Conservation (phyloP, 1,140 invertebrate genomes). For the Lordiphosa collinella region DNA sequence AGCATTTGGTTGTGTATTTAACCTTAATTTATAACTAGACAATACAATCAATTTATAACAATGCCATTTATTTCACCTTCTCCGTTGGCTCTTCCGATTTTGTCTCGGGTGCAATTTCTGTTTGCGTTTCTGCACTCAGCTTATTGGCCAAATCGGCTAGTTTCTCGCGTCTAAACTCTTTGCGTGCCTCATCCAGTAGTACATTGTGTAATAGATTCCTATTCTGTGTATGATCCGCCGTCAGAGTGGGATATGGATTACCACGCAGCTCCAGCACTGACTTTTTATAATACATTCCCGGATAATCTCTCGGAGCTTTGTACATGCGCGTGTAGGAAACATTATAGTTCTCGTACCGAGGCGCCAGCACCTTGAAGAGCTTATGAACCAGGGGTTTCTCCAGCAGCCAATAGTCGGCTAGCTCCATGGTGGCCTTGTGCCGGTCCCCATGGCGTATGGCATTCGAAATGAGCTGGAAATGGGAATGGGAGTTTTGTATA, state of each 20-base stretch:
- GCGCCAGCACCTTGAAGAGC: slow-evolving; percentile 94
- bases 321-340: slow-evolving; percentile 87
- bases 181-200: slow-evolving; percentile 86
- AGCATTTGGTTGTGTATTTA: no score
- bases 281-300: slow-evolving; percentile 81
- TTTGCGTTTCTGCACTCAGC: slow-evolving; percentile 15
- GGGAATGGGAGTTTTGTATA: slow-evolving; percentile 25
- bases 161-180: slow-evolving; percentile 81
- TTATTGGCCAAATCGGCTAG: slow-evolving; percentile 46
- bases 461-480: slow-evolving; percentile 89
- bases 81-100: slow-evolving; percentile 5
- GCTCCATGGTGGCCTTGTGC: slow-evolving; percentile 92
- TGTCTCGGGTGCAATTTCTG: neutral
- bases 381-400: slow-evolving; percentile 95
- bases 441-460: slow-evolving; percentile 92
- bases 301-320: slow-evolving; percentile 84
- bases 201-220: slow-evolving; percentile 86
- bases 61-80: slow-evolving; percentile 1
- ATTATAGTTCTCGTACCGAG: slow-evolving; percentile 87
- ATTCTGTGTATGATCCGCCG: slow-evolving; percentile 81
- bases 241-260: slow-evolving; percentile 84
- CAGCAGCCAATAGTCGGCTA: slow-evolving; percentile 92
- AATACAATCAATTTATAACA: neutral
- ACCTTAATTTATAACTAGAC: neutral
- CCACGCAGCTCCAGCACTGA: slow-evolving; percentile 90